Evolutionary conservation across 2,797 vertebrate genomes (phyloP).

Genomic region (Pantherophis alleghaniensis): DNA sequence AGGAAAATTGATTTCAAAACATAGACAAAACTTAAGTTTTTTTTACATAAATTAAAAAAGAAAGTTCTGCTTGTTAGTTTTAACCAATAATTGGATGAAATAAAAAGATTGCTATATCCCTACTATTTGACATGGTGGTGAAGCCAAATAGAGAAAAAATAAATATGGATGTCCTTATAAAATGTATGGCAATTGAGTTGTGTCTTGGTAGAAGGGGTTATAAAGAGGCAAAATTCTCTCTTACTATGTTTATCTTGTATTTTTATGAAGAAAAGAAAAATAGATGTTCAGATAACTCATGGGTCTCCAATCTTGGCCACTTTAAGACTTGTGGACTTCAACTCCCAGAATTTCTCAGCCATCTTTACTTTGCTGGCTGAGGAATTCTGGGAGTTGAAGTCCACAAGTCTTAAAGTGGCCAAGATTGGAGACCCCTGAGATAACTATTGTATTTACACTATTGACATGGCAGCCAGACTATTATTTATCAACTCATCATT

Average conservation of each 20-base stretch:
- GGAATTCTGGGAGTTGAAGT: too few species aligned
- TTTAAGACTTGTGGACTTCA: too few species aligned
- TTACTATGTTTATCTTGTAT: background rate
- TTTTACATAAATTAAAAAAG: background rate
- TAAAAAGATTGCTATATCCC: background rate
- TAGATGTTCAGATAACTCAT: constrained; percentile 65
- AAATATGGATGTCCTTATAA: background rate
- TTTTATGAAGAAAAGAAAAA: constrained; percentile 35
- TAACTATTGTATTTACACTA: constrained; percentile 68
- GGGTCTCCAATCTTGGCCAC: too few species aligned
- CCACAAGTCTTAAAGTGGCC: too few species aligned
- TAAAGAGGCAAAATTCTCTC: background rate
- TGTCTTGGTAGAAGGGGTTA: background rate
- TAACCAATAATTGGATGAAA: background rate
- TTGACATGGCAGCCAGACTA: constrained; percentile 73
- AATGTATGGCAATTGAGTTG: background rate
- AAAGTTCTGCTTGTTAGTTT: background rate
- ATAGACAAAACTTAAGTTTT: background rate
- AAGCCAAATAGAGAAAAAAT: accelerated
- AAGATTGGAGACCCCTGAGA: too few species aligned
- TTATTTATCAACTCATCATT: constrained; percentile 76
- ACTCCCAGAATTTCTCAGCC: too few species aligned
- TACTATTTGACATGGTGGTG: background rate
- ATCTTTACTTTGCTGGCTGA: too few species aligned
- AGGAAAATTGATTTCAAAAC: background rate